phyloP scores from a whole-genome alignment of 2,113 vertebrate species.

The Paraplagusia blochii region DNA sequence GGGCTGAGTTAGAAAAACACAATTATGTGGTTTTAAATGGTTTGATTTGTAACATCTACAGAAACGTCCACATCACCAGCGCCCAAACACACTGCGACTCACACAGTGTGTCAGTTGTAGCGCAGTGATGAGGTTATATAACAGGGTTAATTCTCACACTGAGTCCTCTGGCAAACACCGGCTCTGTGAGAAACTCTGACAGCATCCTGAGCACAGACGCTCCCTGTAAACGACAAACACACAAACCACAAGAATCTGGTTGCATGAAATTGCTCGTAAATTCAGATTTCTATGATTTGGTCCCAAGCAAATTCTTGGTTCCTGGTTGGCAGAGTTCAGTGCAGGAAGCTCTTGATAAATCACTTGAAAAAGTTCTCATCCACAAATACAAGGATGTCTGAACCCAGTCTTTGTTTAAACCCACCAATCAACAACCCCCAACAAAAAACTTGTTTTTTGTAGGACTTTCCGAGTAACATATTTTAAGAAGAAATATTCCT shows the following conservation, averaged over 20 bases:
- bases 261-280: constrained; percentile 3
- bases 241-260: constrained; percentile 21
- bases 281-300: not conserved
- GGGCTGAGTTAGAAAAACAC: too few relatives aligned
- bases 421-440: too few relatives aligned
- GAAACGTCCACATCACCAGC: not conserved
- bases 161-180: constrained; percentile 81
- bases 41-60: not conserved
- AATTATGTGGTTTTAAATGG: too few relatives aligned
- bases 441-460: too few relatives aligned
- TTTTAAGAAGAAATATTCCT: too few relatives aligned
- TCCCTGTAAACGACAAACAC: constrained; percentile 73
- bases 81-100: not conserved
- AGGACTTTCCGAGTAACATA: too few relatives aligned
- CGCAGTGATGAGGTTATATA: not conserved
- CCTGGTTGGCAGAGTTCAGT: not conserved
- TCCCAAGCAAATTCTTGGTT: constrained; percentile 6
- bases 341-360: not conserved
- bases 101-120: too few relatives aligned
- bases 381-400: too few relatives aligned
- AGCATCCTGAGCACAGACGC: constrained; percentile 90
- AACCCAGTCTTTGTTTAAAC: too few relatives aligned
- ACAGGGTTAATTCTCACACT: constrained; percentile 75
- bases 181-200: constrained; percentile 84
- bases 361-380: not conserved